Evolutionary conservation across 2,113 vertebrate species (phyloP), one percentile per base, ranked within the genome.

Genomic region (Entomyzon cyanotis): DNA sequence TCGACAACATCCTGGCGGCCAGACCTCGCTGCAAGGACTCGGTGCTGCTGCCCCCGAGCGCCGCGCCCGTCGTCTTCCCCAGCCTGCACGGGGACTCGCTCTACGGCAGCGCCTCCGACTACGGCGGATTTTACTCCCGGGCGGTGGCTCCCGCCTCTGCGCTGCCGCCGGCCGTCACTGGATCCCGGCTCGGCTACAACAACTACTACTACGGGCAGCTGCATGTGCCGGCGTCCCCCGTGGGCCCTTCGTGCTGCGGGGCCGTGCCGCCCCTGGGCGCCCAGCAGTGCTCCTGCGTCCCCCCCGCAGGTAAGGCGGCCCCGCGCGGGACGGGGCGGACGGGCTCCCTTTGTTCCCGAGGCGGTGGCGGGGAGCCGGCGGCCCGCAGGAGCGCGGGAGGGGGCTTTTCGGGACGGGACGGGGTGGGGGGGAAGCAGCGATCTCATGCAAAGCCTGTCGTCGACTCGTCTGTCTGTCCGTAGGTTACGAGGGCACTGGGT

Each of bases 201-300:
- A 98, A 98, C 98, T 99, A 99, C 96, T 99, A 99, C 97, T 99
- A 99, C 96, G 99, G 99, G 94, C 99, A 99, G 96, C 98, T 99
- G 90, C 99, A 99, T 94, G 98, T 99, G 92, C 99, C 99, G 95
- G 98, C 98, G 47, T 97, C 98, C 27, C 97, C 98, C 19, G 98
- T 98, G 92, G 98, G 98, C 24, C 98, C 99, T 78, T 97, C 99
- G 24, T 99, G 99, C 96, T 99, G 99, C 95, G 98, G 99, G 47
- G 97, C 99, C 9, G 97, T 99, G 88, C 97, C 98, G 42, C 98
- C 98, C 28, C 97, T 99, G 87, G 98, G 98, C 31, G 96, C 99
- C n/a, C 99, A 99, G 97, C 99, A 99, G 94, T 99, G 99, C 74
- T 99, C 99, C 67, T 99, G 99, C 87, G 99, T 99, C 47, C 98